phyloP scores from a whole-genome alignment of 2,797 vertebrate genomes.

The Bradypodion ventrale region DNA sequence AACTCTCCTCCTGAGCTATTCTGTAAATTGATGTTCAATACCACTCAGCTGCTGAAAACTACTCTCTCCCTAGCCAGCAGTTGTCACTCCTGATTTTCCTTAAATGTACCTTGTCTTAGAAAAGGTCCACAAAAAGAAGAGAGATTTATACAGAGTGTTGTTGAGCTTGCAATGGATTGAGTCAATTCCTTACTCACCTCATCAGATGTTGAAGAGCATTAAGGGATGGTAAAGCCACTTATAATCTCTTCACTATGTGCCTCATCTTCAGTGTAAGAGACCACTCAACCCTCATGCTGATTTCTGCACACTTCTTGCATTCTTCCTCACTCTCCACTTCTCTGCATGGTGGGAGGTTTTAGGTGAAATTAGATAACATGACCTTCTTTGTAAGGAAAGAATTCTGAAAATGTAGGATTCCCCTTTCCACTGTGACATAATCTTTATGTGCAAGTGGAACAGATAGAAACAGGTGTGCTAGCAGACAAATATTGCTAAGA shows the following conservation, averaged over 20 bases:
- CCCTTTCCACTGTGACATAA: background rate
- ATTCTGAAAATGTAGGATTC: background rate
- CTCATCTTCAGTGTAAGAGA: background rate
- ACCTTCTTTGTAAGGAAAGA: background rate
- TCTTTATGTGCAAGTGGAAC: background rate
- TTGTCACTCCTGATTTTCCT: background rate
- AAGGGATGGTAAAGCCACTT: background rate
- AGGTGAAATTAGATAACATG: background rate
- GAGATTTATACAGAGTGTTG: too few species aligned
- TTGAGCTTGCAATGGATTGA: too few species aligned
- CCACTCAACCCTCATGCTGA: background rate
- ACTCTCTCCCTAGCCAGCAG: background rate
- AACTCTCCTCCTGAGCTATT: background rate
- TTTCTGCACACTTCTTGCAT: background rate
- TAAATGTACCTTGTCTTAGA: background rate
- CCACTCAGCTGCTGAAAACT: background rate
- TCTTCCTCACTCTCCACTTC: background rate
- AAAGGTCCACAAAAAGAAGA: background rate
- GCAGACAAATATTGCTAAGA: background rate
- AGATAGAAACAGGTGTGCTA: background rate
- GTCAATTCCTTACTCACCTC: background rate
- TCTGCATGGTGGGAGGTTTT: background rate
- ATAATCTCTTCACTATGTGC: background rate
- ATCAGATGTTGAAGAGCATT: constrained; percentile 1
- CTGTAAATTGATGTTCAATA: background rate